Conservation (phyloP, 2,888 invertebrate genomes). For the Cephalotes varians region DNA sequence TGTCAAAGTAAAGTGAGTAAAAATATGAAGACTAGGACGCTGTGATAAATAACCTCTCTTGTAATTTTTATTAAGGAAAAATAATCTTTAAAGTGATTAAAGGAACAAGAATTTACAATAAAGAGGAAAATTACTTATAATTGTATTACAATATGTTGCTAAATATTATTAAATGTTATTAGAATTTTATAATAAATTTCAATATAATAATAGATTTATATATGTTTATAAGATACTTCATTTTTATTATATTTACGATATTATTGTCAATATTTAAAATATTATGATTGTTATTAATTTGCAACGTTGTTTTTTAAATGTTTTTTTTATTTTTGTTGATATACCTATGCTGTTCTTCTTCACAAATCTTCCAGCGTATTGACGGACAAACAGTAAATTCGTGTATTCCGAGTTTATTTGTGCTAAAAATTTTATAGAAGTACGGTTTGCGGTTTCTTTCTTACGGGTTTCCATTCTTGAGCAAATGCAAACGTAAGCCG, state of each 20-base stretch:
- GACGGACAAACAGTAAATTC: neutral
- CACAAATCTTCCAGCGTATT: neutral
- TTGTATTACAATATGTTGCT: neutral
- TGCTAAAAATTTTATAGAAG: conserved; percentile 28
- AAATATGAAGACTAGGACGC: neutral
- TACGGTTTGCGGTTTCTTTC: neutral
- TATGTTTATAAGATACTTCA: neutral
- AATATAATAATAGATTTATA: neutral
- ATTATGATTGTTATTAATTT: neutral
- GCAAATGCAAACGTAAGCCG: neutral
- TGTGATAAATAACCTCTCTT: neutral
- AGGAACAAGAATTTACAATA: neutral
- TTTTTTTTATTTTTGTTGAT: neutral
- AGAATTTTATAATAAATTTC: neutral
- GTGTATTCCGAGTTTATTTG: neutral
- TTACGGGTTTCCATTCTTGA: neutral
- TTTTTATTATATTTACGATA: neutral
- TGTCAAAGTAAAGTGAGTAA: neutral
- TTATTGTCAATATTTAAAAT: neutral
- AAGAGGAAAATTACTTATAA: neutral
- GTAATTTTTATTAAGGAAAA: neutral
- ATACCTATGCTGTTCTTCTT: too few species aligned
- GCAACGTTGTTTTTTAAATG: neutral
- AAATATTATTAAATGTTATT: neutral
- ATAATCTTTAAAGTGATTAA: neutral